A percentile compares a stretch with the other conserved stretches of the same genome.
Conservation (phyloP, 2,113 vertebrate species). For the Ursus arctos region DNA sequence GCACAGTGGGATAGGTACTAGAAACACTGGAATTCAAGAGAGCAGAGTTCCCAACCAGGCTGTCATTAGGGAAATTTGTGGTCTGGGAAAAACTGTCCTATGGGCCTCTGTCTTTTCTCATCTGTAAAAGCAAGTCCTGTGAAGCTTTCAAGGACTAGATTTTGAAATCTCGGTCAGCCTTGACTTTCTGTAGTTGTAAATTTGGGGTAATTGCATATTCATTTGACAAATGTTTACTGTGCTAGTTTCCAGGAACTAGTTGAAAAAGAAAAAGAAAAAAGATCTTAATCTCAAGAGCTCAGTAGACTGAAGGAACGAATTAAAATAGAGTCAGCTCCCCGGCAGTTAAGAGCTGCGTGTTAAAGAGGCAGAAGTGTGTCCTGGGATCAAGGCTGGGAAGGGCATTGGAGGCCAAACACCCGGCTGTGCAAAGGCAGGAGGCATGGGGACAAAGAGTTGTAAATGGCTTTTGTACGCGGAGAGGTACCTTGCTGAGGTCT, state of each 20-base stretch:
- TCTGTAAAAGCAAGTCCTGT: neutral
- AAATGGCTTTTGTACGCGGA: neutral
- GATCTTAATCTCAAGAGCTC: neutral
- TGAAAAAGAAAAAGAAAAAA: neutral
- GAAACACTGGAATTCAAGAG: neutral
- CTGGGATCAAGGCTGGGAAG: neutral
- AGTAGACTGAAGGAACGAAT: neutral
- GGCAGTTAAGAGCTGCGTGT: neutral
- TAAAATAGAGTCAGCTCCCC: neutral
- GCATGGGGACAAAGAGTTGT: neutral
- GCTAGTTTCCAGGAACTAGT: neutral
- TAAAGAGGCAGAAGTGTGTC: neutral
- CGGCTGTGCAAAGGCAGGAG: slow-evolving; percentile 12
- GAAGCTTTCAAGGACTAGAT: neutral
- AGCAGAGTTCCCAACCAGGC: neutral
- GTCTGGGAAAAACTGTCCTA: neutral
- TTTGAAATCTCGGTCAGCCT: slow-evolving; percentile 15
- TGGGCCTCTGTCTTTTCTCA: neutral
- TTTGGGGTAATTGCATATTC: neutral
- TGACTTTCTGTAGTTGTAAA: slow-evolving; percentile 1
- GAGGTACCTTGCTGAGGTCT: neutral
- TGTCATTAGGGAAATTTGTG: neutral
- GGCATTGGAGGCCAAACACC: neutral
- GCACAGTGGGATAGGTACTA: neutral
- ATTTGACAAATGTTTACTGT: neutral